phyloP scores from a whole-genome alignment of 2,113 vertebrate species.

The Phyllostomus hastatus region DNA sequence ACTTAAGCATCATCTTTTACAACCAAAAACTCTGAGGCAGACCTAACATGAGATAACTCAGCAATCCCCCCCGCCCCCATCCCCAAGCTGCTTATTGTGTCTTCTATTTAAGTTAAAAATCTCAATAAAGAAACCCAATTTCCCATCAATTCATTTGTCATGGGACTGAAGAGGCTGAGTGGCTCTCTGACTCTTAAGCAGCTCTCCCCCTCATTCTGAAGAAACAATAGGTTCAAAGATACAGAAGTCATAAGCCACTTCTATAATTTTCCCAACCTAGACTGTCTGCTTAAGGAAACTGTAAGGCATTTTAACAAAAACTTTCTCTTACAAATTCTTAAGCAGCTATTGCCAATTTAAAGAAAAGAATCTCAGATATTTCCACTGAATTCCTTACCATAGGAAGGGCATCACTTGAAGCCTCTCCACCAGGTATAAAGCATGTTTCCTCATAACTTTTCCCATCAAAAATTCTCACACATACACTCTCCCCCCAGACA shows the following conservation, averaged over 20 bases:
- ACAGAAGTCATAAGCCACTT: not conserved
- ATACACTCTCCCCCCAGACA: not conserved
- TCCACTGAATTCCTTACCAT: constrained; percentile 12
- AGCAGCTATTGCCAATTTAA: not conserved
- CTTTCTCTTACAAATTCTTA: not conserved
- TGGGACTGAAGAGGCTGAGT: not conserved
- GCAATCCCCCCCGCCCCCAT: not conserved
- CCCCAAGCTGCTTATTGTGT: not conserved
- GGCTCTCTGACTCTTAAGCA: not conserved
- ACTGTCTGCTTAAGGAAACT: not conserved
- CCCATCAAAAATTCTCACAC: not conserved
- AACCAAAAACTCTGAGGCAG: constrained; percentile 3
- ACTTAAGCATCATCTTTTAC: not conserved
- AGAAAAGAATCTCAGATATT: constrained; percentile 14
- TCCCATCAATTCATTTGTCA: not conserved
- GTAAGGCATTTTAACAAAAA: not conserved
- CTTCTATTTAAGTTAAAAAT: not conserved
- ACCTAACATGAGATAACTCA: not conserved
- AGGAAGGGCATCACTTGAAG: not conserved
- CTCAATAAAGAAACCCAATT: not conserved
- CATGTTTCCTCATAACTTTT: not conserved
- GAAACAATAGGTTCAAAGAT: not conserved
- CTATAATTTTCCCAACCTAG: not conserved
- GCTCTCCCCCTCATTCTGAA: not conserved
- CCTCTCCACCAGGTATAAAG: not conserved